Conservation (phyloP, 2,113 vertebrate species). For the Anseranas semipalmata region DNA sequence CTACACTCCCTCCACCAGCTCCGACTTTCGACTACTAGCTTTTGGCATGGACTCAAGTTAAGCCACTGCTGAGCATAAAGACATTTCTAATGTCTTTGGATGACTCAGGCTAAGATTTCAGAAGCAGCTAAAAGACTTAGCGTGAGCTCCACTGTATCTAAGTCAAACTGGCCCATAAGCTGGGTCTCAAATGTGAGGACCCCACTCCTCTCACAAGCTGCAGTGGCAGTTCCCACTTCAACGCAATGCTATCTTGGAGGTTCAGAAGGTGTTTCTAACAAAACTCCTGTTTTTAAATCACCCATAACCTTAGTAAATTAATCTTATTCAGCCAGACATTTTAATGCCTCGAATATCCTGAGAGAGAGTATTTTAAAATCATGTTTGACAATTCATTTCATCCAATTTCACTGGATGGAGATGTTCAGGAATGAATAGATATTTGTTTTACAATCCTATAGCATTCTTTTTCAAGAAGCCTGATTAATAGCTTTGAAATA, state of each 20-base stretch:
- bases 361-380: neutral
- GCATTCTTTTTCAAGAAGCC: neutral
- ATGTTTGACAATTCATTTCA: neutral
- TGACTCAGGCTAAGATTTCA: neutral
- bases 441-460: conserved; percentile 36
- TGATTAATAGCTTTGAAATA: conserved; percentile 49
- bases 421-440: conserved; percentile 3
- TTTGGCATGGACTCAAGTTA: neutral
- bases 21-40: neutral
- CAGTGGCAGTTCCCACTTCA: neutral
- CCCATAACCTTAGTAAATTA: neutral
- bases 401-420: neutral
- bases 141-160: neutral
- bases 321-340: neutral
- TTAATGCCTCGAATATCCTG: neutral
- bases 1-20: neutral
- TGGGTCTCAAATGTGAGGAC: neutral
- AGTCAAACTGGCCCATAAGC: neutral
- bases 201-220: neutral
- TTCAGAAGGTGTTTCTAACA: neutral
- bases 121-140: neutral
- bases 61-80: neutral
- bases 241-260: neutral
- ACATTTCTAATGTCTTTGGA: neutral
- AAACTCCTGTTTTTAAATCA: neutral